phyloP scores from a whole-genome alignment of 2,888 invertebrate species.

The Diogma glabrata region DNA sequence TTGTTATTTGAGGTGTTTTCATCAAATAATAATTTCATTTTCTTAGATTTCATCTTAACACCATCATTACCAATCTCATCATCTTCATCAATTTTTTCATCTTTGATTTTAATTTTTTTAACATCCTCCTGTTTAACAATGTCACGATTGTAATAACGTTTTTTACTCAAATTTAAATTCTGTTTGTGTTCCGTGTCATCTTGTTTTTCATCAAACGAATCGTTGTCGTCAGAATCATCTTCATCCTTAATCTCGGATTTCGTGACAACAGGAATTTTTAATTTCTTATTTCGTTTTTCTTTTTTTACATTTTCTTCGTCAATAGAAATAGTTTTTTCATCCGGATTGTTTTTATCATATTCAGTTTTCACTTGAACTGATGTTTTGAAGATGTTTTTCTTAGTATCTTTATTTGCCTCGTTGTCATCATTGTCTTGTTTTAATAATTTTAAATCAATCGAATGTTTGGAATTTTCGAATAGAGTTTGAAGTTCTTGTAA shows the following conservation, averaged over 20 bases:
- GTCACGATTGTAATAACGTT: constrained; percentile 4
- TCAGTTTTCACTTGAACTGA: not conserved
- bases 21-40: constrained; percentile 9
- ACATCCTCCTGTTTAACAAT: constrained; percentile 15
- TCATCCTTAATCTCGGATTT: not conserved
- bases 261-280: not conserved
- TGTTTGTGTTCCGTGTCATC: constrained; percentile 6
- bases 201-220: too few species aligned
- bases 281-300: not conserved
- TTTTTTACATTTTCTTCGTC: constrained; percentile 2
- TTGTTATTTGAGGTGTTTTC: too few species aligned
- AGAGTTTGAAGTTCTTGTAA: constrained; percentile 58
- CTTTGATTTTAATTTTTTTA: constrained; percentile 14
- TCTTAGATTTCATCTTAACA: constrained; percentile 1
- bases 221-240: not conserved
- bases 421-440: constrained; percentile 24
- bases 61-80: constrained; percentile 15
- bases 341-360: not conserved
- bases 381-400: not conserved
- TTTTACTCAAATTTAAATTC: constrained; percentile 4
- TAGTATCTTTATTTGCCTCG: constrained; percentile 4
- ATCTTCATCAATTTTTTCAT: constrained; percentile 17
- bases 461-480: constrained; percentile 49
- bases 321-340: not conserved
- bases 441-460: constrained; percentile 32